A percentile compares a stretch with the other conserved stretches of the same genome.
These are phyloP conservation scores for Bellardia bayeri DNA, from an alignment of 2,888 invertebrate genomes.

Conservation along the genomic window DNA sequence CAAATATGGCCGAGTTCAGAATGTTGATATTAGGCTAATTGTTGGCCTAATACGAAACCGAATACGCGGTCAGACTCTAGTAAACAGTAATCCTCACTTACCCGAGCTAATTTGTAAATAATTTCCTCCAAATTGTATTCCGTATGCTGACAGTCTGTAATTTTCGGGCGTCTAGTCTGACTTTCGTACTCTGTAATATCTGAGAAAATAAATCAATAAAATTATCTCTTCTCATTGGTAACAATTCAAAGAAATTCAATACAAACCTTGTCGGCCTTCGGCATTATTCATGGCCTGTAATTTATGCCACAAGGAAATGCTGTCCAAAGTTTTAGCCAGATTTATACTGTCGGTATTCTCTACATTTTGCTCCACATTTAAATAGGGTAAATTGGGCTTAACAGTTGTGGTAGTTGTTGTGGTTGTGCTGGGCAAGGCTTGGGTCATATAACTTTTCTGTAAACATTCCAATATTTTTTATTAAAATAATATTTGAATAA, in stretches of 20 bases:
- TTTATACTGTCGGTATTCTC: constrained; percentile 72
- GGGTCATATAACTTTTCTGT: constrained; percentile 72
- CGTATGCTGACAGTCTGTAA: constrained; percentile 89
- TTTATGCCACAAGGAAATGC: constrained; percentile 81
- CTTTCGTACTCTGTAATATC: constrained; percentile 85
- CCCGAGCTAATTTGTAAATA: constrained; percentile 92
- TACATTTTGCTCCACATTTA: constrained; percentile 74
- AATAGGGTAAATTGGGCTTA: constrained; percentile 77
- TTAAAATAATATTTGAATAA: background rate
- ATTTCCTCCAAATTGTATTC: constrained; percentile 91
- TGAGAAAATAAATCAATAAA: constrained; percentile 3
- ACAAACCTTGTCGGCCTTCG: constrained; percentile 74
- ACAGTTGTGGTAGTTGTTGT: constrained; percentile 79
- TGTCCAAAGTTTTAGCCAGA: constrained; percentile 79
- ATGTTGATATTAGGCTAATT: no score
- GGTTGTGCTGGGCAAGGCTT: constrained; percentile 74
- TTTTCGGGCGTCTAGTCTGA: constrained; percentile 86
- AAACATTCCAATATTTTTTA: constrained; percentile 17
- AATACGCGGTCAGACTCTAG: no score
- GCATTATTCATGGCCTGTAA: constrained; percentile 81
- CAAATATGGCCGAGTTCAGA: no score
- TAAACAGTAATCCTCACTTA: constrained; percentile 75
- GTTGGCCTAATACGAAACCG: no score
- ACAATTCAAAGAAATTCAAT: background rate
- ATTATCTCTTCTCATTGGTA: background rate